Base-by-base conservation (phyloP, 2,888 invertebrate species). In the Apoda limacodes region DNA sequence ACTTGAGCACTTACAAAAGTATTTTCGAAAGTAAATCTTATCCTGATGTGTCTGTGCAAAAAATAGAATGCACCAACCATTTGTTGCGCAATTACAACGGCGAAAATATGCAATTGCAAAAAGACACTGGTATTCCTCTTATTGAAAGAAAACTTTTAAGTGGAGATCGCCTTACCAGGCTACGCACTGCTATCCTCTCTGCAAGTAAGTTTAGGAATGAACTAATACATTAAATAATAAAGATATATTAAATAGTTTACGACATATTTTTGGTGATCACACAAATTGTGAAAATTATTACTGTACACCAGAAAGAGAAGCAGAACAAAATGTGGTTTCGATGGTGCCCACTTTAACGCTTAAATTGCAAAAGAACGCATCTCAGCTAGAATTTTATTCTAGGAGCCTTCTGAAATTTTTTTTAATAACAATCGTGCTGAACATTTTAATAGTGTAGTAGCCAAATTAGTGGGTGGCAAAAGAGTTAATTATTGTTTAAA, bases 141-240 rank as follows among this genome's bases (percentile, higher is more conserved):
- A 17, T 6, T 17, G 17, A 17, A 22, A 27, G 39, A 9, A 37
- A 36, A 34, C 15, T 37, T 37, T 32, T 45, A 23, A 41, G 7
- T 17, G 7, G 5, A 7, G 39, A 41, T 39, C 34, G 37, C 41
- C 37, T 39, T 14, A 41, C 35, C 39, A 43, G 35, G 40, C 35
- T 39, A 37, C 39, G 39, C 39, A 39, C 39, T 35, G 35, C 39
- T 36, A 37, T 36, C 41, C 39, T 37, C 39, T 38, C 29, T 43
- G 38, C 35, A 33, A 40, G 35, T 43, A 39, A n/a, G n/a, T n/a
- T n/a, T 14, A 22, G 11, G 7, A 23, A n/a, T 12, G 19, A 9
- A 7, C 20, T 25, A 19, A 25, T 25, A 25, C 7, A 19, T 11
- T 13, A n/a, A n/a, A n/a, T 13, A 25, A 25, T 13, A 30, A 25